Conservation (phyloP, 2,113 vertebrate genomes). For the Anas platyrhynchos region DNA sequence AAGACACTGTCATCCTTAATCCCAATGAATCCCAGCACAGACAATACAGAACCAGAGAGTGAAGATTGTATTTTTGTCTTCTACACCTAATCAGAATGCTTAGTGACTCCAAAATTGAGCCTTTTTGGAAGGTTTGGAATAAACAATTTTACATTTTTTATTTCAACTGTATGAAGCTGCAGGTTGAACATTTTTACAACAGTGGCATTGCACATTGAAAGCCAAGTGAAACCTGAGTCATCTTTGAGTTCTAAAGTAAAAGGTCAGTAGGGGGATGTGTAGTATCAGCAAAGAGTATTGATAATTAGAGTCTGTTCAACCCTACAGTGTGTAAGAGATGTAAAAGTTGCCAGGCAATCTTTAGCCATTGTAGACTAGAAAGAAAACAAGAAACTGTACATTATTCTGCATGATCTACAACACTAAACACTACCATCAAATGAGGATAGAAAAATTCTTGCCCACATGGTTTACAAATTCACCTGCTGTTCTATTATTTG, state of each 20-base stretch:
- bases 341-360: neutral
- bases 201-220: neutral
- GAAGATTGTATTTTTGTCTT: neutral
- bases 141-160: neutral
- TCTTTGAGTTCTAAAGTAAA: neutral
- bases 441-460: neutral
- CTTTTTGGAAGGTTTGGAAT: neutral
- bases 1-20: neutral
- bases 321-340: neutral
- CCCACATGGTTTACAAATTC: neutral
- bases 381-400: neutral
- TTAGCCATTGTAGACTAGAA: neutral
- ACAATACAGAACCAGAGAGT: neutral
- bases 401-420: neutral
- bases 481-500: neutral
- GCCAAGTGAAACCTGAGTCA: neutral
- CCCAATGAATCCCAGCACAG: accelerated
- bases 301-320: neutral
- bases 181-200: neutral
- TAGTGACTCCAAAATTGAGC: neutral
- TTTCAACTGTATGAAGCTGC: neutral
- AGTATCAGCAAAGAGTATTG: neutral
- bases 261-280: neutral
- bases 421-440: neutral
- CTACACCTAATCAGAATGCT: neutral